Percentiles rank a stretch among this genome's conserved stretches.
phyloP scores from a whole-genome alignment of 2,113 vertebrate genomes.

The Crotophaga sulcirostris region DNA sequence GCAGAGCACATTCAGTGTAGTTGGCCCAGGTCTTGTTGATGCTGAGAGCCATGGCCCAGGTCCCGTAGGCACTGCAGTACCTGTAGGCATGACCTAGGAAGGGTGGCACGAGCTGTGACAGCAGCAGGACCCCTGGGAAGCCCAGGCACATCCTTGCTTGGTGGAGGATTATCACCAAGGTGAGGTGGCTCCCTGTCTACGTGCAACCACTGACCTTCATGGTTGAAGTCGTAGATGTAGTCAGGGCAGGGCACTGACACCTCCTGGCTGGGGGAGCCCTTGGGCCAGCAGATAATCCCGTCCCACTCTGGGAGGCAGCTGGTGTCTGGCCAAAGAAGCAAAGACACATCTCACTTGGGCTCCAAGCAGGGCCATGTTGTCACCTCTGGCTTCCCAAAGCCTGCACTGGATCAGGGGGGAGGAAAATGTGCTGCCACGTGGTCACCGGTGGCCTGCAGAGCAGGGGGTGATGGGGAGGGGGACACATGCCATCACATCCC shows the following conservation, averaged over 20 bases:
- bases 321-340: slow-evolving; percentile 66
- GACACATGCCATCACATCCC: neutral
- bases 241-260: slow-evolving; percentile 82
- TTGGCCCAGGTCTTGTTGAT: slow-evolving; percentile 93
- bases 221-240: slow-evolving; percentile 94
- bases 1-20: slow-evolving; percentile 86
- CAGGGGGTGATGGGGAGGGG: neutral
- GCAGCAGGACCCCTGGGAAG: fast-evolving
- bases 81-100: slow-evolving; percentile 84
- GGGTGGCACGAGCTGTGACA: neutral
- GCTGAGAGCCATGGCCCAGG: slow-evolving; percentile 82
- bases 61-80: slow-evolving; percentile 79
- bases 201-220: slow-evolving; percentile 72
- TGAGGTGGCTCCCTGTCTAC: fast-evolving
- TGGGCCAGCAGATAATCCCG: slow-evolving; percentile 89
- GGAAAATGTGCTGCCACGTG: fast-evolving
- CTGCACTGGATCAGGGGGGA: neutral
- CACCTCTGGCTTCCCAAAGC: neutral
- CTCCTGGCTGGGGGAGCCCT: slow-evolving; percentile 75
- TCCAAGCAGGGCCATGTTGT: fast-evolving
- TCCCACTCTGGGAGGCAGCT: slow-evolving; percentile 88
- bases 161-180: fast-evolving
- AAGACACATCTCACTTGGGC: neutral
- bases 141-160: fast-evolving
- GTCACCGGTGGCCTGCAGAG: neutral